A percentile compares a stretch with the other conserved stretches of the same genome.
Conservation (phyloP, 1,140 invertebrate species). For the Paraescarpia echinospica region DNA sequence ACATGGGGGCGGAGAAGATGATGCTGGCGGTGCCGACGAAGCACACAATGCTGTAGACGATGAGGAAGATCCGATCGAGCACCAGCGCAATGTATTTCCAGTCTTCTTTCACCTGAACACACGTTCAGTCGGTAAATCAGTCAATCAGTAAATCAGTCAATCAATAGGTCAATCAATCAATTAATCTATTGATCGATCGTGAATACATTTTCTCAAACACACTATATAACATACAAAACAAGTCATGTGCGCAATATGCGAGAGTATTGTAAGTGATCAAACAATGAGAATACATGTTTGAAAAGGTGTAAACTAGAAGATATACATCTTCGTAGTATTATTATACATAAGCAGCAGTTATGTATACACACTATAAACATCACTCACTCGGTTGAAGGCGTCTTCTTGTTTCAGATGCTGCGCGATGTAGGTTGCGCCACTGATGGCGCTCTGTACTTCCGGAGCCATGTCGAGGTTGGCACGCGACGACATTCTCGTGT, state of each 20-base stretch:
- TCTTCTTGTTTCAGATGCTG: constrained; percentile 93
- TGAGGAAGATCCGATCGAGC: constrained; percentile 30
- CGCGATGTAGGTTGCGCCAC: constrained; percentile 90
- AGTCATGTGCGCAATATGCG: too few species aligned
- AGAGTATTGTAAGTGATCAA: too few species aligned
- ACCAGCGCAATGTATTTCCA: constrained; percentile 40
- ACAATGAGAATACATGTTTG: too few species aligned
- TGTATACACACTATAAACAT: constrained; percentile 6
- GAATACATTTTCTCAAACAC: too few species aligned
- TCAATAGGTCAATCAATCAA: neutral
- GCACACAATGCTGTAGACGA: constrained; percentile 24
- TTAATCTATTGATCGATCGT: too few species aligned
- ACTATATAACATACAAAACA: too few species aligned
- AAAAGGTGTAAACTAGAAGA: too few species aligned
- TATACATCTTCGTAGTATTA: too few species aligned
- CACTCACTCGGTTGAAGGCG: constrained; percentile 59
- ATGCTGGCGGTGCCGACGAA: constrained; percentile 28
- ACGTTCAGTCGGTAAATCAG: neutral
- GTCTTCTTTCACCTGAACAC: constrained; percentile 34
- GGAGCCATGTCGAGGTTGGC: constrained; percentile 62
- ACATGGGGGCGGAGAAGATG: constrained; percentile 26
- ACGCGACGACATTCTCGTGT: constrained; percentile 5
- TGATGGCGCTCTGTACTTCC: constrained; percentile 82
- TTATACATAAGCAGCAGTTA: too few species aligned
- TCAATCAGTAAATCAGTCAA: neutral